Evolutionary conservation across 2,888 invertebrate species (phyloP).

Genomic region (Endotricha flammealis): DNA sequence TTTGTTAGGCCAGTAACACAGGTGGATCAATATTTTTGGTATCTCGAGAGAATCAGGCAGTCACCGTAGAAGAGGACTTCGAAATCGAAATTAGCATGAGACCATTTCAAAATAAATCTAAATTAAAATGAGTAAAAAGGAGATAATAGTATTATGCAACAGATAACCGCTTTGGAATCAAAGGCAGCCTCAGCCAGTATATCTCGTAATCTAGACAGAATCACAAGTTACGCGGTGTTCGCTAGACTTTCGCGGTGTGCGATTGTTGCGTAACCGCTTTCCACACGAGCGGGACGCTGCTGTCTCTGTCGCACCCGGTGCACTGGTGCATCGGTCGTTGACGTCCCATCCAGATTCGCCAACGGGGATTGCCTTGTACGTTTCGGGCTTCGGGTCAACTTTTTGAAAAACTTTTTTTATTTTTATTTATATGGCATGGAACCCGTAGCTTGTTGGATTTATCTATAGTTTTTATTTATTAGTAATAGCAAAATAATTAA

Average conservation of each 20-base stretch:
- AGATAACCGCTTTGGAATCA: neutral
- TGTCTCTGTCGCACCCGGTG: constrained; percentile 53
- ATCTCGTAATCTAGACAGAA: constrained; percentile 9
- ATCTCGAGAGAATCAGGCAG: no score
- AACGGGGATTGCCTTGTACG: constrained; percentile 25
- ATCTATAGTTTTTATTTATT: no score
- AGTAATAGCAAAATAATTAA: no score
- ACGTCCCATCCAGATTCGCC: constrained; percentile 54
- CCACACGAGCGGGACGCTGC: constrained; percentile 62
- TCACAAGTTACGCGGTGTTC: constrained; percentile 9
- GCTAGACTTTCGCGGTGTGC: constrained; percentile 41
- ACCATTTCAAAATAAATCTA: no score
- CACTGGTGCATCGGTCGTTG: constrained; percentile 59
- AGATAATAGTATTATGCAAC: neutral
- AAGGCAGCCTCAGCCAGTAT: neutral
- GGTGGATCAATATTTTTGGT: no score
- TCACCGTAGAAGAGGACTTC: no score
- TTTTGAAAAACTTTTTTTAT: no score
- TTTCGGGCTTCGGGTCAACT: neutral
- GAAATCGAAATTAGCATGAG: no score
- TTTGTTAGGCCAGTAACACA: no score
- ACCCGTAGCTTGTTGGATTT: no score
- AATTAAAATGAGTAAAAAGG: no score
- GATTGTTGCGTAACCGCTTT: constrained; percentile 73
- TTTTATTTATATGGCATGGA: no score